Percentiles rank a stretch among this genome's conserved stretches.
Evolutionary conservation across 2,888 invertebrate genomes (phyloP).

Genomic region (Harpalus rubripes): DNA sequence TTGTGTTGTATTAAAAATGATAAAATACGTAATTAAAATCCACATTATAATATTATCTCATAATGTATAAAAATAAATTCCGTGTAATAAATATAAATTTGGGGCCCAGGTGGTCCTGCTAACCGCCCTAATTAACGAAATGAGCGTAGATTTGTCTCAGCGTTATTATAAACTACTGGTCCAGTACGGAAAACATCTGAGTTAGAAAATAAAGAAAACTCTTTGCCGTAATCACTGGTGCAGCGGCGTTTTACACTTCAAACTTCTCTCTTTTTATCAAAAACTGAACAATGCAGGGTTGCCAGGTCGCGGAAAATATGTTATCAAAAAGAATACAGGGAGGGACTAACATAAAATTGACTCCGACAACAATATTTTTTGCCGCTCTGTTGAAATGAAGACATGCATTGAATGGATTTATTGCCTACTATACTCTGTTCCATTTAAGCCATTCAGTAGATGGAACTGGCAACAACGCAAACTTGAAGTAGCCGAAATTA

Average conservation of each 20-base stretch:
- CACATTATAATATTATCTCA: background rate
- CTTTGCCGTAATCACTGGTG: slow-evolving; percentile 30
- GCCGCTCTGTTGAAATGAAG: no score
- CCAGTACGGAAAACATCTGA: background rate
- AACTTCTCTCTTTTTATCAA: slow-evolving; percentile 52
- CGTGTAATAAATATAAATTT: background rate
- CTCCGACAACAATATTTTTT: no score
- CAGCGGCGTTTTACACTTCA: slow-evolving; percentile 36
- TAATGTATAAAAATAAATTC: background rate
- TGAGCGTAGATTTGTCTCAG: slow-evolving; percentile 6
- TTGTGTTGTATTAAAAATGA: no score
- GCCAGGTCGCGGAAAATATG: slow-evolving; percentile 38
- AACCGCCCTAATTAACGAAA: slow-evolving; percentile 46
- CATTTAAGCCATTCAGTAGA: no score
- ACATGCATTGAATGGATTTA: no score
- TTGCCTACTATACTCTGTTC: no score
- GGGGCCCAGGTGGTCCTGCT: slow-evolving; percentile 16
- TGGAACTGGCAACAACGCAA: no score
- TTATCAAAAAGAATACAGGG: slow-evolving; percentile 31
- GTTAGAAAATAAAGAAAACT: slow-evolving; percentile 41
- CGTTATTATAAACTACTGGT: slow-evolving; percentile 54
- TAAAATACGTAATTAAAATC: background rate
- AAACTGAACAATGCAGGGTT: slow-evolving; percentile 43
- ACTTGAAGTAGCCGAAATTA: no score
- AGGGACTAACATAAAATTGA: background rate